Evolutionary conservation across 2,888 invertebrate genomes (phyloP), one percentile per base, ranked within the genome.

Genomic region (Cheilosia urbana): DNA sequence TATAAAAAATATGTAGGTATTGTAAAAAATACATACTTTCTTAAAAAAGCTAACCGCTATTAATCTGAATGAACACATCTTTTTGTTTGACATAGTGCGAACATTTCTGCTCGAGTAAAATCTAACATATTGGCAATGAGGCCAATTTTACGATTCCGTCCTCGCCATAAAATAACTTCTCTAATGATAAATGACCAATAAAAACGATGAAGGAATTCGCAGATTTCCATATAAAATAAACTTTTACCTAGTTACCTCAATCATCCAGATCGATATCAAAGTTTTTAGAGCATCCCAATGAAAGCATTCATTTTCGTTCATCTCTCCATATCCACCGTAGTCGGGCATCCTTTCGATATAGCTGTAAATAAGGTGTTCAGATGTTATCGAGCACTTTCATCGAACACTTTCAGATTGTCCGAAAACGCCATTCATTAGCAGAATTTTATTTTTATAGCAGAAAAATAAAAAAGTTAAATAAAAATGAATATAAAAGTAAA

Each of bases 301-400:
- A 71, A 27, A 71, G 49, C 53, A 63, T 30, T 30, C 53, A 55
- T 30, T 30, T 47, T 62, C 19, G 40, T 2, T 37, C 42, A 17
- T 37, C 11, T 6, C 2, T 42, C 5, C 47, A 27, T 4, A 13
- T n/a, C 42, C 72, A 19, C 34, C 40, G 13, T 13, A 42, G 30
- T 15, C 27, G 30, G 11, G 49, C 49, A 40, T 75, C 30, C 27
- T 58, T n/a, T 58, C 24, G 30, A 40, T 13, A 37, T 2, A 13
- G 37, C 57, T 21, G 27, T 57, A 27, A 45, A 65, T 58, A 58
- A 58, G 58, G 45, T 24, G 53, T 62, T 72, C 60, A 73, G 37
- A 72, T 60, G 34, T 37, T 79, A 66, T 72, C 72, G 27, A 47
- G n/a, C 66, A 55, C 60, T 66, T 79, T 13, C 60, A 66, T 62